Evolutionary conservation across 1,140 invertebrate species (phyloP), one percentile per base, ranked within the genome.

Genomic region (Lethocerus indicus): DNA sequence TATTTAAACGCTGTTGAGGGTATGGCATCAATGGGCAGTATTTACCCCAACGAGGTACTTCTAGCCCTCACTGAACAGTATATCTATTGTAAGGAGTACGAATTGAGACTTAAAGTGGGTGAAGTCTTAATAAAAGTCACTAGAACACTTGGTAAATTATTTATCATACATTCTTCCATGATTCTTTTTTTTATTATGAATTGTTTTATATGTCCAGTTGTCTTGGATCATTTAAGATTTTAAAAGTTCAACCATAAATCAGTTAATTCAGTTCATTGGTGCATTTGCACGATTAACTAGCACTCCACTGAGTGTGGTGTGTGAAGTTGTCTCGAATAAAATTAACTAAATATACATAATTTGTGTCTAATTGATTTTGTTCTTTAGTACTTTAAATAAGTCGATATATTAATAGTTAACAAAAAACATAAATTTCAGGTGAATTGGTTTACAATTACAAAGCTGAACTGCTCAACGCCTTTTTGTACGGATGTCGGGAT

Each of bases 1-100:
- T 91, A 91, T 65, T 63, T 91, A 41, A 68, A 75, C 39, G 77
- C 86, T 12, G 77, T 90, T 18, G 79, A 82, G 59, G 83, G 81
- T 14, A 63, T 91, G 40, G 75, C 79, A 26, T 63, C 75, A 16
- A 61, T 90, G 36, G 74, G 73, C 32, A 66, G 71, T 46, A 61
- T 67, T 40, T 78, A 72, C 59, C 76, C 84, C 6, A 72, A 83
- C 56, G 70, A 73, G 57, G 71, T 86, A 1, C 63, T 90, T 21
- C 70, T 74, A 51, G 66, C 70, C 24, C 63, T 90, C 18, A 73
- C 76, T 23, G 61, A 74, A 32, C 71, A 82, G 58, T 77, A 71
- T 35, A 59, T 45, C 55, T 45, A 53, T 59, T 23, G 53, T 47
- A 24, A 56, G 56, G 45, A 59, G 60, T 41, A 54, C n/a, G 75